Evolutionary conservation across 1,140 invertebrate species (phyloP).

Genomic region (Rhagoletis pomonella): DNA sequence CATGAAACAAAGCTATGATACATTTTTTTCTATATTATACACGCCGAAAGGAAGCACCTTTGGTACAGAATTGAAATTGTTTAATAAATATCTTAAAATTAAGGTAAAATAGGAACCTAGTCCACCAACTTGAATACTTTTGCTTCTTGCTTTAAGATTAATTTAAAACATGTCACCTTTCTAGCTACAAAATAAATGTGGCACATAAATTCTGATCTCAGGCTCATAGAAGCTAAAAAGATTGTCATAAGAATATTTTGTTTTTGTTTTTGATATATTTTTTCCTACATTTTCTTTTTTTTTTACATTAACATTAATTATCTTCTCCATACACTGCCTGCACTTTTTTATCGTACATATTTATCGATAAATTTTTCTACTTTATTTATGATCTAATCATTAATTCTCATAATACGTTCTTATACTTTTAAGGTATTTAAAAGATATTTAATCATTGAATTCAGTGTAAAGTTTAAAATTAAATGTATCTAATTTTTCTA

Average conservation of each 20-base stretch:
- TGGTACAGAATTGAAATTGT: too few relatives aligned
- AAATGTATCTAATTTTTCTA: too few relatives aligned
- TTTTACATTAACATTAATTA: neutral
- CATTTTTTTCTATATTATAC: too few relatives aligned
- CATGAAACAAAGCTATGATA: too few relatives aligned
- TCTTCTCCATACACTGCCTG: neutral
- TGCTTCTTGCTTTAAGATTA: neutral
- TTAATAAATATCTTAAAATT: too few relatives aligned
- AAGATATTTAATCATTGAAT: too few relatives aligned
- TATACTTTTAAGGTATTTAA: neutral
- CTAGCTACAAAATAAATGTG: slow-evolving; percentile 33
- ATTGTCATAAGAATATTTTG: slow-evolving; percentile 1
- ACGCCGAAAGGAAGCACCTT: too few relatives aligned
- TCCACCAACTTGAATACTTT: too few relatives aligned
- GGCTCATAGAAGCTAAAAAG: neutral
- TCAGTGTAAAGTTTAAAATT: too few relatives aligned
- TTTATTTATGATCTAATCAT: neutral
- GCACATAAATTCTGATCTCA: neutral
- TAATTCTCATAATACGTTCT: neutral
- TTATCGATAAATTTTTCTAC: neutral
- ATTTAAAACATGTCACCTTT: neutral
- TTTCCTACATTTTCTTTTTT: neutral
- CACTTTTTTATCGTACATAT: neutral
- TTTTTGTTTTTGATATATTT: neutral
- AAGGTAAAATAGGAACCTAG: too few relatives aligned